Conservation (phyloP, 2,797 vertebrate species). For the Sarcophilus harrisii region DNA sequence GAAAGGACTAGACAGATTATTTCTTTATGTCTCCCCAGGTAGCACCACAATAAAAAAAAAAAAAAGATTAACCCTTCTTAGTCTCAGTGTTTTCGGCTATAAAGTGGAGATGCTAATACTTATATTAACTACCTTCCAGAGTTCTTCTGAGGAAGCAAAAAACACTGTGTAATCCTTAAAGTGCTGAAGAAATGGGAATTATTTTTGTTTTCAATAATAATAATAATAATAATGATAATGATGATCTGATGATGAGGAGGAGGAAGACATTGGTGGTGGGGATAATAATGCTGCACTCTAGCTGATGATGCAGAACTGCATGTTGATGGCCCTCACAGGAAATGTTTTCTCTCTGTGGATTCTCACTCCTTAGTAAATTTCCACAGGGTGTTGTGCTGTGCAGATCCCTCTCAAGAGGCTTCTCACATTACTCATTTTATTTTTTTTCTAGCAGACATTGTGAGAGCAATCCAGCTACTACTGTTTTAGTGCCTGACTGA, state of each 20-base stretch:
- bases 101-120: background rate
- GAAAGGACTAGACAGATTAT: background rate
- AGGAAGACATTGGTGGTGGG: background rate
- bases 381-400: constrained; percentile 58
- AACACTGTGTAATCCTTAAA: background rate
- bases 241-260: background rate
- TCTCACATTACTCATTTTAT: constrained; percentile 46
- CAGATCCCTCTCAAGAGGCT: constrained; percentile 63
- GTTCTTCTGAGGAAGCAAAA: background rate
- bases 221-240: background rate
- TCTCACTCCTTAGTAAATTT: constrained; percentile 71
- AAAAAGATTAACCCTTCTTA: background rate
- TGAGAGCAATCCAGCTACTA: constrained; percentile 62
- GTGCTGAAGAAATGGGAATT: background rate
- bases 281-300: background rate
- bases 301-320: constrained; percentile 2
- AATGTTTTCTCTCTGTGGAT: constrained; percentile 37
- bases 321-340: background rate
- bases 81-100: background rate
- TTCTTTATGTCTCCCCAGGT: background rate
- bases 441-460: constrained; percentile 61
- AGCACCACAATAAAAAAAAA: constrained; percentile 8
- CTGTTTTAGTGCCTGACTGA: constrained; percentile 25
- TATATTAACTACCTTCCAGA: background rate
- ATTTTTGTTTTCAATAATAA: background rate